phyloP scores from a whole-genome alignment of 2,113 vertebrate species.

The Arizona elegans region DNA sequence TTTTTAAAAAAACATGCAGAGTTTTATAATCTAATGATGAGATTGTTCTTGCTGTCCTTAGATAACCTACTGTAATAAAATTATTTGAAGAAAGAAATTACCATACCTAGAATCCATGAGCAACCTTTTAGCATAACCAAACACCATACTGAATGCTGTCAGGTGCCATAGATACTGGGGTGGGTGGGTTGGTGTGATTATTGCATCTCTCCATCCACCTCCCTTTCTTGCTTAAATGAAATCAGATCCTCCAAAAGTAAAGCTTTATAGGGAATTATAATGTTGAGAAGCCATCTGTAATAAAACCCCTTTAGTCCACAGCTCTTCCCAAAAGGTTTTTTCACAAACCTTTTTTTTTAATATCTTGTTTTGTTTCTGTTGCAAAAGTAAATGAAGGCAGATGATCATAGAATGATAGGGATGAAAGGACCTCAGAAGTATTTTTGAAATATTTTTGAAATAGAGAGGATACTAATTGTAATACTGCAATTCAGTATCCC shows the following conservation, averaged over 20 bases:
- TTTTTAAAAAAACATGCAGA: too few species aligned
- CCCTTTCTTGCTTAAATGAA: not conserved
- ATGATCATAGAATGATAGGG: not conserved
- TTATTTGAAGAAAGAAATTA: not conserved
- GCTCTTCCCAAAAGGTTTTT: not conserved
- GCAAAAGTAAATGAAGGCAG: not conserved
- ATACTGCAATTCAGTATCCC: not conserved
- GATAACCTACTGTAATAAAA: not conserved
- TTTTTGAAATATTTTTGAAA: not conserved
- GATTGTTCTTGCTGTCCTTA: not conserved
- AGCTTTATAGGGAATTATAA: not conserved
- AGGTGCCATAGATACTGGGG: not conserved
- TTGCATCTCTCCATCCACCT: not conserved
- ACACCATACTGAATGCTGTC: not conserved
- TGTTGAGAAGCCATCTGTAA: not conserved
- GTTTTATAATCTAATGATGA: too few species aligned
- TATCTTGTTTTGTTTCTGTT: not conserved
- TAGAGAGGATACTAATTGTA: not conserved
- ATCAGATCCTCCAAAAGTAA: not conserved
- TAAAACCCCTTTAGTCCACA: not conserved
- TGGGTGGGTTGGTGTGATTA: too few species aligned
- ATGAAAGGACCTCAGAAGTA: not conserved
- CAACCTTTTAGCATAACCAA: not conserved
- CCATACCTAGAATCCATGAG: not conserved
- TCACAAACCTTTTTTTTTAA: not conserved